These are phyloP conservation scores for Aurelia aurita complex sp. Pacific DNA, from an alignment of 30 jellyfish, hydroid and myxozoan genomes.

Conservation along the genomic window DNA sequence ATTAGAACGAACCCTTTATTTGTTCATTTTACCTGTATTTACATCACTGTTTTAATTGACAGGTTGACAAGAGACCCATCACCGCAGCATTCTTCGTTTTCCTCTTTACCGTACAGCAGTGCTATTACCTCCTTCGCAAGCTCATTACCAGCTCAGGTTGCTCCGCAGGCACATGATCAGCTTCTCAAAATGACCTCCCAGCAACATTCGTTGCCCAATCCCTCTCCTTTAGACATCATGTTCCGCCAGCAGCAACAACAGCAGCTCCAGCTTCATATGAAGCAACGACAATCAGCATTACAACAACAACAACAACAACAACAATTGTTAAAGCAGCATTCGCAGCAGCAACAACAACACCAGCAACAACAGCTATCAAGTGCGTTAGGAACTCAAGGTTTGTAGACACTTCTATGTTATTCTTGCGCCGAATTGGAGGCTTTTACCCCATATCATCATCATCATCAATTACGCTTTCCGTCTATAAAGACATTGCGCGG, in stretches of 20 bases:
- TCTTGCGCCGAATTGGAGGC: no score
- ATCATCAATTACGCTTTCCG: no score
- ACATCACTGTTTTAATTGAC: neutral
- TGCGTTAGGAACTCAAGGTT: conserved; percentile 4
- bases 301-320: conserved; percentile 58
- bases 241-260: conserved; percentile 44
- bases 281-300: conserved; percentile 20
- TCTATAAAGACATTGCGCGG: no score
- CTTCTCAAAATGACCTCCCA: conserved; percentile 13
- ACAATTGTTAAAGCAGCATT: conserved; percentile 27
- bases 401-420: no score
- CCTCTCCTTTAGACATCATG: conserved; percentile 15
- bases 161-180: conserved; percentile 31
- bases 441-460: no score
- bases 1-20: neutral
- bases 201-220: conserved; percentile 21
- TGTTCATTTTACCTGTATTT: neutral
- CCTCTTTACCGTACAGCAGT: conserved; percentile 49
- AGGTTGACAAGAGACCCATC: conserved; percentile 55
- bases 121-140: conserved; percentile 23
- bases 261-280: conserved; percentile 32
- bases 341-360: conserved; percentile 53
- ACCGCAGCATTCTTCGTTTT: conserved; percentile 35
- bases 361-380: conserved; percentile 51
- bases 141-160: conserved; percentile 39